Evolutionary conservation across 2,888 invertebrate genomes (phyloP).

Genomic region (Perdita meconis): DNA sequence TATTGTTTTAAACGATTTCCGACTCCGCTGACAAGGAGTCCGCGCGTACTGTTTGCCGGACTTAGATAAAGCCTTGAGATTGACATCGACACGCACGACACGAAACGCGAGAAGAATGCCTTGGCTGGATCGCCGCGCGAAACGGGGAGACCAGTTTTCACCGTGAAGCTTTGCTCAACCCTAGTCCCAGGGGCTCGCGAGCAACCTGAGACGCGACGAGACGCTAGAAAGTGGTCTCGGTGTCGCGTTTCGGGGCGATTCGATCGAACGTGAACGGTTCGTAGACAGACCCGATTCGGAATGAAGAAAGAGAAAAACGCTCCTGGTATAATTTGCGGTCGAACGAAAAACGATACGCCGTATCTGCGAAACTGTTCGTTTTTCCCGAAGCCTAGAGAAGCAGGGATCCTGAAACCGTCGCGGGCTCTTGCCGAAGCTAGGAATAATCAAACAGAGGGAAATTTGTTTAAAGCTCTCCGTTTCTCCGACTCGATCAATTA

Average conservation of each 20-base stretch:
- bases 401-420: not conserved
- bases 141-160: constrained; percentile 58
- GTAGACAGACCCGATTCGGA: constrained; percentile 12
- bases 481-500: constrained; percentile 17
- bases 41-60: constrained; percentile 24
- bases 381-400: not conserved
- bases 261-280: constrained; percentile 61
- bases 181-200: constrained; percentile 57
- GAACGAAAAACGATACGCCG: constrained; percentile 42
- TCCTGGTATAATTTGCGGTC: constrained; percentile 53
- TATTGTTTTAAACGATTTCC: not conserved
- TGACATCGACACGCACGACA: constrained; percentile 48
- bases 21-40: not conserved
- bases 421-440: not conserved
- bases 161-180: constrained; percentile 53
- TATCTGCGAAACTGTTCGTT: not conserved
- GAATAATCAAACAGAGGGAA: not conserved
- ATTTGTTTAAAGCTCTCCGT: not conserved
- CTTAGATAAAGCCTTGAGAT: constrained; percentile 50
- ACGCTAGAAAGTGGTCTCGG: constrained; percentile 68
- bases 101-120: constrained; percentile 34
- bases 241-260: constrained; percentile 65
- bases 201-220: constrained; percentile 63
- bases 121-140: constrained; percentile 18
- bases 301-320: constrained; percentile 27